Percentiles rank a stretch among this genome's conserved stretches.
Evolutionary conservation across 1,140 invertebrate genomes (phyloP).

Genomic region (Bursaphelenchus mucronatus): DNA sequence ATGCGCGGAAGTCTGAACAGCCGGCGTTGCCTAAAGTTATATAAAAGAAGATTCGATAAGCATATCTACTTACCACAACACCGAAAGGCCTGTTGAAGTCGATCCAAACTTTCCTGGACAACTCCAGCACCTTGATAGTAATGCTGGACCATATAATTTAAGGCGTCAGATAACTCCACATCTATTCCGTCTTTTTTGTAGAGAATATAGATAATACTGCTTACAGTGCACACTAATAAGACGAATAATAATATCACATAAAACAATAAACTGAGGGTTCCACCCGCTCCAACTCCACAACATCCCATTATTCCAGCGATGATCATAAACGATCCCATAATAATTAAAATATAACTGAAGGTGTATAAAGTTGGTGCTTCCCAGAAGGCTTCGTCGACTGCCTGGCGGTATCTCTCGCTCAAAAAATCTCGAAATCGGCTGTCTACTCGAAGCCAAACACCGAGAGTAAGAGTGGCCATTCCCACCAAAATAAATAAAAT

Average conservation of each 20-base stretch:
- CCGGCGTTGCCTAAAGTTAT: slow-evolving; percentile 53
- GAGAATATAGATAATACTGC: slow-evolving; percentile 49
- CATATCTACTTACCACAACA: slow-evolving; percentile 52
- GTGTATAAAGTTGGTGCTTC: slow-evolving; percentile 56
- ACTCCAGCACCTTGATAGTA: slow-evolving; percentile 58
- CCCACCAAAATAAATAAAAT: slow-evolving; percentile 47
- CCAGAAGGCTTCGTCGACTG: slow-evolving; percentile 59
- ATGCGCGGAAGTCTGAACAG: slow-evolving; percentile 57
- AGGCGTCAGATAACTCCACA: slow-evolving; percentile 56
- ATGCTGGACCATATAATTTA: slow-evolving; percentile 61
- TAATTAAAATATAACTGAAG: slow-evolving; percentile 58
- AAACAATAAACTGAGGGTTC: slow-evolving; percentile 46
- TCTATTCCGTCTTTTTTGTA: slow-evolving; percentile 60
- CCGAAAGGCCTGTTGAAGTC: slow-evolving; percentile 56
- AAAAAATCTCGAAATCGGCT: slow-evolving; percentile 59
- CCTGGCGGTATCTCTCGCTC: slow-evolving; percentile 59
- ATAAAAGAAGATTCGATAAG: slow-evolving; percentile 4
- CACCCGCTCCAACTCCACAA: slow-evolving; percentile 47
- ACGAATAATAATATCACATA: slow-evolving; percentile 49
- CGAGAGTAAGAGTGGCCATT: slow-evolving; percentile 40
- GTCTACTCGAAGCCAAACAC: slow-evolving; percentile 56
- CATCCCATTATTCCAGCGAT: slow-evolving; percentile 56
- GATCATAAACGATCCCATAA: slow-evolving; percentile 55
- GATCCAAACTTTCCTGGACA: slow-evolving; percentile 55
- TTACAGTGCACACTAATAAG: slow-evolving; percentile 50